These are phyloP conservation scores for Nemotelus nigrinus DNA, from an alignment of 2,888 invertebrate species.

Conservation along the genomic window DNA sequence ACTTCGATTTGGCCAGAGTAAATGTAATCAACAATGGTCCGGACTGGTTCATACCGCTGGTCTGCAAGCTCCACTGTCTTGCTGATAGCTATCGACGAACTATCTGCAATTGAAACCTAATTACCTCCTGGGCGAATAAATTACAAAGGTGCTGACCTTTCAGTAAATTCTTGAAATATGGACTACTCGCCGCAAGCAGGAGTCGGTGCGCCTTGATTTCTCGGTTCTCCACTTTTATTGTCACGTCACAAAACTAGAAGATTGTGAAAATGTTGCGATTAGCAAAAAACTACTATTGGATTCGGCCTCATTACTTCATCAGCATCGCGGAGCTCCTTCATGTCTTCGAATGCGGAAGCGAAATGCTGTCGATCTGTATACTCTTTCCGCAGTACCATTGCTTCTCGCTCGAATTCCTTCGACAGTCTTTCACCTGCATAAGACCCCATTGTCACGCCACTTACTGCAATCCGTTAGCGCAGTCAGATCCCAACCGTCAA, in stretches of 20 bases:
- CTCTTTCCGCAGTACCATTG: constrained; percentile 22
- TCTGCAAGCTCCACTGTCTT: constrained; percentile 24
- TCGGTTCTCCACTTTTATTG: constrained; percentile 28
- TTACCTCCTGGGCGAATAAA: neutral
- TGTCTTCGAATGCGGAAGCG: constrained; percentile 8
- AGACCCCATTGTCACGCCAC: constrained; percentile 31
- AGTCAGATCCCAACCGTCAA: constrained; percentile 11
- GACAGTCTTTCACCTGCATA: constrained; percentile 18
- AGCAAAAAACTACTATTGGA: neutral
- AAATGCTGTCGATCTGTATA: constrained; percentile 41
- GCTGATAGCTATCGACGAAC: neutral
- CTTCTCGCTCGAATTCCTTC: constrained; percentile 33
- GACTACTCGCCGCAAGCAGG: constrained; percentile 31
- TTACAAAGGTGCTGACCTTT: constrained; percentile 2
- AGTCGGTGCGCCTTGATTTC: constrained; percentile 35
- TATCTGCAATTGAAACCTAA: constrained; percentile 2
- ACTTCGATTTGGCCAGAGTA: constrained; percentile 33
- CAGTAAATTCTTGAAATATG: constrained; percentile 24
- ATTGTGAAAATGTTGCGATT: neutral
- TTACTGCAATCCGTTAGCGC: neutral
- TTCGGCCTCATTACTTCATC: constrained; percentile 16
- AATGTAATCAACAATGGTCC: constrained; percentile 23
- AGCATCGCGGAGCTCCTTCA: constrained; percentile 25
- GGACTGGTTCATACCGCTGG: constrained; percentile 25
- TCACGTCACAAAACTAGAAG: constrained; percentile 33